Evolutionary conservation across 1,140 invertebrate species (phyloP), one percentile per base, ranked within the genome.

Genomic region (Panagrolaimus sp.): DNA sequence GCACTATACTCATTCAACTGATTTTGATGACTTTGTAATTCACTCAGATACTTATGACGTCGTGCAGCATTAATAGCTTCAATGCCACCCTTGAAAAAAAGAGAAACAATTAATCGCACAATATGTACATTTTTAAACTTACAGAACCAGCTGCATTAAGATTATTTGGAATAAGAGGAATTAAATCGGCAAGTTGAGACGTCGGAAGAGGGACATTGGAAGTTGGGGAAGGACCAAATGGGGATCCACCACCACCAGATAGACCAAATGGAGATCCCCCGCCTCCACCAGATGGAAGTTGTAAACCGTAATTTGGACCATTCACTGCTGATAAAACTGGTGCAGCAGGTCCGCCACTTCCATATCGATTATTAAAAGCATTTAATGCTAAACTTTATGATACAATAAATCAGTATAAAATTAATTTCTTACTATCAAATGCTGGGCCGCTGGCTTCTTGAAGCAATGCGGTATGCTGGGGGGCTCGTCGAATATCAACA

Each of bases 31-130:
- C 43, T 26, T 17, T 32, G 28, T 8, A 64, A 43, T 43, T 64
- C 63, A 43, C 17, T 17, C 12, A 64, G 28, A 32, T 64, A 64
- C 43, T 64, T 32, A 2, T 64, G 63, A 6, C 38, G 17, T 38
- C 43, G 17, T 28, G 43, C 28, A 38, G 63, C 63, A 43, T 64
- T 64, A 64, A 64, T 64, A 9, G 63, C 63, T 43, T 43, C 63
- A 43, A 43, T 28, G 9, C 63, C 63, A 64, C 63, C 63, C 28
- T 43, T 12, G 9, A 32, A 32, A 64, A 28, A 15, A 9, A 43
- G 12, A 26, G 1, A 58, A n/a, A n/a, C 9, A 58, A 52, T 21
- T 7, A 24, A 21, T 21, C 15, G 14, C n/a, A 52, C 26, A 52
- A 52, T n/a, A 5, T 26, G 10, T 58, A 12, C 2, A 4, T 38